Conservation (phyloP, 2,888 invertebrate species). For the Hermodice carunculata region DNA sequence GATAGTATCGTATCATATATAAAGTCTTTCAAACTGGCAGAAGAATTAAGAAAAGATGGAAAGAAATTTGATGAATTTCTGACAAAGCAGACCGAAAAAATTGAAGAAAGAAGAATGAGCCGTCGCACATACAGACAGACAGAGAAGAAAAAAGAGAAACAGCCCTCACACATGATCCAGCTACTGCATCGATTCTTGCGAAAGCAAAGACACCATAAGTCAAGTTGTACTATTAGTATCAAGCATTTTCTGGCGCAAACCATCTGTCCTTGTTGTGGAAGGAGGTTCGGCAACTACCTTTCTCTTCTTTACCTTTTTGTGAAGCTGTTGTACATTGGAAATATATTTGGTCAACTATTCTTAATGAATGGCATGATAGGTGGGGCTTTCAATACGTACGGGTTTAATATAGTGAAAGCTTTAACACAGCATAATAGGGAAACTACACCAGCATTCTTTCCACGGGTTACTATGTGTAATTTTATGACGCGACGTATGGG, state of each 20-base stretch:
- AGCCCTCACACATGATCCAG: too few species aligned
- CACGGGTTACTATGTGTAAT: constrained; percentile 39
- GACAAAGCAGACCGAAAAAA: too few species aligned
- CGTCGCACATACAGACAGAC: too few species aligned
- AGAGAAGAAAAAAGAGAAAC: too few species aligned
- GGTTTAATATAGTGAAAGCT: too few species aligned
- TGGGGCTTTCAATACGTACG: constrained; percentile 38
- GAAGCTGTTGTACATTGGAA: constrained; percentile 57
- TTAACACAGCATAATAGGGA: too few species aligned
- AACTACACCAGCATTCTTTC: too few species aligned
- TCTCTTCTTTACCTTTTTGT: constrained; percentile 58
- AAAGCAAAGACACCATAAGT: constrained; percentile 10
- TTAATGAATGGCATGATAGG: constrained; percentile 42
- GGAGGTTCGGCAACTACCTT: constrained; percentile 53
- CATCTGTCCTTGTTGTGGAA: constrained; percentile 24
- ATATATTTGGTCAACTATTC: constrained; percentile 63
- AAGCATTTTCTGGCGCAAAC: constrained; percentile 14
- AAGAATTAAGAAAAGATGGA: too few species aligned
- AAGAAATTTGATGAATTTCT: too few species aligned
- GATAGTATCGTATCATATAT: too few species aligned
- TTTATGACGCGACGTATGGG: constrained; percentile 39
- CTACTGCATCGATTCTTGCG: constrained; percentile 39
- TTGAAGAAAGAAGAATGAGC: too few species aligned
- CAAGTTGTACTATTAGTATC: constrained; percentile 10
- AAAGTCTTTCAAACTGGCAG: too few species aligned